Conservation (phyloP, 2,888 invertebrate genomes). For the Argyra leucocephala region DNA sequence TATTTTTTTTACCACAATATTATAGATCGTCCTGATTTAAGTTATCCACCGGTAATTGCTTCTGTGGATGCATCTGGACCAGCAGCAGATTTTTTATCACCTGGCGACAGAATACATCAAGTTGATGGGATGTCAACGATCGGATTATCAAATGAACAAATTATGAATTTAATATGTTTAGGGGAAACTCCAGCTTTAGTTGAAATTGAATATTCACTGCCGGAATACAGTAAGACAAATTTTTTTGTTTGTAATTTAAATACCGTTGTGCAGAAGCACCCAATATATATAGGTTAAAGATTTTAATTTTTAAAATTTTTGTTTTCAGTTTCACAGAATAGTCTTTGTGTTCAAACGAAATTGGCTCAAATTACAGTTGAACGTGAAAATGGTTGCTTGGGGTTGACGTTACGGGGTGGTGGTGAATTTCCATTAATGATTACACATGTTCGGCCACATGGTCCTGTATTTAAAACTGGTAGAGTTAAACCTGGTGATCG, state of each 20-base stretch:
- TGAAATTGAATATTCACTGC: slow-evolving; percentile 75
- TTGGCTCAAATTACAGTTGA: slow-evolving; percentile 71
- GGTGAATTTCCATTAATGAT: slow-evolving; percentile 73
- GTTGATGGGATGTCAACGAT: slow-evolving; percentile 73
- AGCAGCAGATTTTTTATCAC: slow-evolving; percentile 63
- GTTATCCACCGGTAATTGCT: slow-evolving; percentile 43
- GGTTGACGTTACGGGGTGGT: slow-evolving; percentile 79
- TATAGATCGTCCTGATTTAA: slow-evolving; percentile 41
- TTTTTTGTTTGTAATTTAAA: slow-evolving; percentile 7
- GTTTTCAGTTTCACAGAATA: slow-evolving; percentile 56
- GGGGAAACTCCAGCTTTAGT: slow-evolving; percentile 62
- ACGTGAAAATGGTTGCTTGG: slow-evolving; percentile 71
- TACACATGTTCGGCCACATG: slow-evolving; percentile 78
- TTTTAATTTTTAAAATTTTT: slow-evolving; percentile 9
- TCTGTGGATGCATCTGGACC: slow-evolving; percentile 42
- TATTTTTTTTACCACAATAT: slow-evolving; percentile 12
- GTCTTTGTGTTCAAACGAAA: slow-evolving; percentile 64
- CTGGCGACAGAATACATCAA: slow-evolving; percentile 70
- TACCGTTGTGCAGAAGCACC: too few relatives aligned
- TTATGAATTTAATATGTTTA: slow-evolving; percentile 60
- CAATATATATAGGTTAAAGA: slow-evolving; percentile 8
- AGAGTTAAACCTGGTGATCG: slow-evolving; percentile 85
- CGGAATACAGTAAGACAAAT: slow-evolving; percentile 60
- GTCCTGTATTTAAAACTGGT: slow-evolving; percentile 83
- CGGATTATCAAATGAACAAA: slow-evolving; percentile 66